These are phyloP conservation scores for Cynopterus brachyotis DNA, from an alignment of 2,113 vertebrate species.

Conservation along the genomic window DNA sequence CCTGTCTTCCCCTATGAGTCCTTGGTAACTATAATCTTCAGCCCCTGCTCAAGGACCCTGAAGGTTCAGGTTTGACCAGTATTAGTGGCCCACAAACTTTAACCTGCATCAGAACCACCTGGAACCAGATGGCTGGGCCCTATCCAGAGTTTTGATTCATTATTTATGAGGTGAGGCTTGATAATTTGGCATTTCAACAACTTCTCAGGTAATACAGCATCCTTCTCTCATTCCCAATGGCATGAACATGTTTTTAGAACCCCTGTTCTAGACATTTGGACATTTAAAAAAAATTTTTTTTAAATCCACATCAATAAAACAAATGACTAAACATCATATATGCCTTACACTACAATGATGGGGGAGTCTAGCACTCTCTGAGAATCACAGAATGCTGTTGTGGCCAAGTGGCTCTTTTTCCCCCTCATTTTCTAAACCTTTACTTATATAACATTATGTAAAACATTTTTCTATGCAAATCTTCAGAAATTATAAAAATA, in stretches of 20 bases:
- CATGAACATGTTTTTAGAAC: background rate
- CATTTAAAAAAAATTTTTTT: background rate
- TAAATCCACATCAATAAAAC: background rate
- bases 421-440: background rate
- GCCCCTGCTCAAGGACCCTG: background rate
- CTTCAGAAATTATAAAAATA: background rate
- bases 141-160: background rate
- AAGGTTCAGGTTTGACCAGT: background rate
- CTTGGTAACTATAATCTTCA: background rate
- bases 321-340: background rate
- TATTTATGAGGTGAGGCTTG: background rate
- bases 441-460: background rate
- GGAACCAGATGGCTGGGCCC: fast-evolving
- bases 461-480: background rate
- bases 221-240: background rate
- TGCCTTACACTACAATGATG: background rate
- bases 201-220: background rate
- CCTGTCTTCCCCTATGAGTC: background rate
- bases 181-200: background rate
- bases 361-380: background rate
- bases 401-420: background rate
- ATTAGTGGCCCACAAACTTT: background rate
- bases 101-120: background rate
- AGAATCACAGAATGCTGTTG: background rate
- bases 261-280: background rate